A percentile compares a stretch with the other conserved stretches of the same genome.
phyloP scores from a whole-genome alignment of 2,888 invertebrate species.

The Gryllus longicercus region DNA sequence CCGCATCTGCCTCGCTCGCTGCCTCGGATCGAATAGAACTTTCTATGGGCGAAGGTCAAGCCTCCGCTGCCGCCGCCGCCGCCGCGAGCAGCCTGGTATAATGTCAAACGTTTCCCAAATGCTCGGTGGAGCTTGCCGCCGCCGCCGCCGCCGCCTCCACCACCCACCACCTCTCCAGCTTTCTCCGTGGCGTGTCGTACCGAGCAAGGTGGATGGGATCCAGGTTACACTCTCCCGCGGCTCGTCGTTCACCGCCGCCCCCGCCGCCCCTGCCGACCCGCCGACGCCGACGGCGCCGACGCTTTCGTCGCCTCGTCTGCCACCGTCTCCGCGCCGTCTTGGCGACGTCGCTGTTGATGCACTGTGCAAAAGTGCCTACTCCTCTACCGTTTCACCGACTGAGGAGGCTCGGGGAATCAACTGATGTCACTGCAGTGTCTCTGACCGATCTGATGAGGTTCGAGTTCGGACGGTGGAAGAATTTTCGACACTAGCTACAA shows the following conservation, averaged over 20 bases:
- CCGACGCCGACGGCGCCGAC: not conserved
- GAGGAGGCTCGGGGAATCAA: too few species aligned
- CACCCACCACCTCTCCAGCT: not conserved
- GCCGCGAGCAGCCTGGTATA: not conserved
- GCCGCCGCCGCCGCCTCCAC: too few species aligned
- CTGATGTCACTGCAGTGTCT: too few species aligned
- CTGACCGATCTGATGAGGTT: too few species aligned
- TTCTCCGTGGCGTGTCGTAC: not conserved
- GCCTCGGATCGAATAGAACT: conserved; percentile 7
- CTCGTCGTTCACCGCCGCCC: not conserved
- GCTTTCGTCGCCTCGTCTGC: not conserved
- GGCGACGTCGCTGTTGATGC: too few species aligned
- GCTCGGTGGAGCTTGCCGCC: not conserved
- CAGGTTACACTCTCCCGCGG: not conserved
- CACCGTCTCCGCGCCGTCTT: not conserved
- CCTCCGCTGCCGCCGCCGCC: not conserved
- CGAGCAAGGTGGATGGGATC: conserved; percentile 10
- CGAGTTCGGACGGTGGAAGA: too few species aligned
- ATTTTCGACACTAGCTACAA: too few species aligned
- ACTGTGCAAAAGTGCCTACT: too few species aligned
- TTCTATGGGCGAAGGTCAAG: conserved; percentile 8
- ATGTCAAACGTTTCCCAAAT: conserved; percentile 17
- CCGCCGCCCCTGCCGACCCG: not conserved
- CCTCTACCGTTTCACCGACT: too few species aligned
- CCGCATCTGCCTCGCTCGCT: not conserved